These are phyloP conservation scores for Scyliorhinus canicula DNA, from an alignment of 2,797 vertebrate genomes.

Conservation along the genomic window DNA sequence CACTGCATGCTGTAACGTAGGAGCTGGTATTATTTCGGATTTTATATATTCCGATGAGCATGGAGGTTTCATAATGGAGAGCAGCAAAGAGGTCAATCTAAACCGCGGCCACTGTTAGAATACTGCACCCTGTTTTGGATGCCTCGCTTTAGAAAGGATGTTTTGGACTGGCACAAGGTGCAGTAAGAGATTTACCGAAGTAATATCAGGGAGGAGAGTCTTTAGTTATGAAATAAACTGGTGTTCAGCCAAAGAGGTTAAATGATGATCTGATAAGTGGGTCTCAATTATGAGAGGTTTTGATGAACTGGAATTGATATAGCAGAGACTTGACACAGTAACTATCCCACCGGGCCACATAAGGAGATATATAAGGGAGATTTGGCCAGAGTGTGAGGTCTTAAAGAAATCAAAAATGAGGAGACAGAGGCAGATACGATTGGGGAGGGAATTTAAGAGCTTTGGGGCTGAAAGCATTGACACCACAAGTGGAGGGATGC, in stretches of 20 bases:
- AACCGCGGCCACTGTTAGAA: not conserved
- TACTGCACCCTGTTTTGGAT: not conserved
- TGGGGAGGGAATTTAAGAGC: not conserved
- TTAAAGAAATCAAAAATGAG: not conserved
- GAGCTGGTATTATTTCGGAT: not conserved
- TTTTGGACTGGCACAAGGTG: not conserved
- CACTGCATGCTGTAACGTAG: not conserved
- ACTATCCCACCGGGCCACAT: not conserved
- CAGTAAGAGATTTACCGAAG: not conserved
- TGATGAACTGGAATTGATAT: not conserved
- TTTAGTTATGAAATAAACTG: not conserved
- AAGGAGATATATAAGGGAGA: not conserved
- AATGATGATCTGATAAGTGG: not conserved
- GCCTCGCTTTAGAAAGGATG: not conserved
- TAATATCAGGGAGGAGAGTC: not conserved
- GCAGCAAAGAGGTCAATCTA: not conserved
- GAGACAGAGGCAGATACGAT: not conserved
- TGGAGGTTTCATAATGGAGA: too few species aligned
- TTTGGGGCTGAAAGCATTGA: not conserved
- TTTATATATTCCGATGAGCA: not conserved
- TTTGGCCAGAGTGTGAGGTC: not conserved
- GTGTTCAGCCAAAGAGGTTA: not conserved
- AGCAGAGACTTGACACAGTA: not conserved
- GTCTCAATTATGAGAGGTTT: not conserved
- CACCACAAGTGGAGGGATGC: not conserved